Percentiles rank a stretch among this genome's conserved stretches.
Evolutionary conservation across 2,113 vertebrate species (phyloP).

Genomic region (Peromyscus leucopus): DNA sequence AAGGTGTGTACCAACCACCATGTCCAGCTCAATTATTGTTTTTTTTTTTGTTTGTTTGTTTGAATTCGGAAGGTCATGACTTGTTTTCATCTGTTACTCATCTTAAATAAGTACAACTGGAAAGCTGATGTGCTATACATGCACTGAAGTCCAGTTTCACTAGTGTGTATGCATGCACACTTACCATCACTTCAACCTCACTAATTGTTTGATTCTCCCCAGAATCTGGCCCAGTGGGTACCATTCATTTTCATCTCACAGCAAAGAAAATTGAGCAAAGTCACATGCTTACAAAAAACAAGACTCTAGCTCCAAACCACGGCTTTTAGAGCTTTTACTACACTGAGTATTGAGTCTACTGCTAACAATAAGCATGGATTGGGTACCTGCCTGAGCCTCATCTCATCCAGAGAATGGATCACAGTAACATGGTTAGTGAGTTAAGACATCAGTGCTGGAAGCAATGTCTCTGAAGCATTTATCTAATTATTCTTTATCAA

Average conservation of each 20-base stretch:
- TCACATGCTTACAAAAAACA: neutral
- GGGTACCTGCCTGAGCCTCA: neutral
- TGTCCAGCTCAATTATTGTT: neutral
- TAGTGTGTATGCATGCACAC: neutral
- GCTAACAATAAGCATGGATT: neutral
- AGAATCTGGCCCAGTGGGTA: neutral
- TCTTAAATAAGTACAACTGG: neutral
- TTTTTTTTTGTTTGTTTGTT: neutral
- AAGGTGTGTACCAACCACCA: neutral
- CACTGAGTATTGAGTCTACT: neutral
- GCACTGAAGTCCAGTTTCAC: neutral
- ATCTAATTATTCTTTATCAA: neutral
- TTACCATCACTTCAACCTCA: neutral
- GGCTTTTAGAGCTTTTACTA: neutral
- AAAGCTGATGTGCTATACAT: neutral
- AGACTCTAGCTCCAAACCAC: neutral
- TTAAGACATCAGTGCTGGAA: neutral
- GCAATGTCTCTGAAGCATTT: neutral
- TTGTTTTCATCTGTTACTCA: constrained; percentile 5
- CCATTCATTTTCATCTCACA: constrained; percentile 21
- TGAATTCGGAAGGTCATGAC: neutral
- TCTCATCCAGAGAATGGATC: neutral
- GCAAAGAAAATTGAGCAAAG: constrained; percentile 32
- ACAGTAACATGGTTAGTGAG: neutral
- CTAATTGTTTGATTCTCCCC: neutral